Percentiles rank a stretch among this genome's conserved stretches.
phyloP scores from a whole-genome alignment of 92 coral and sea anemone species.

The Zoanthus sansibaricus region DNA sequence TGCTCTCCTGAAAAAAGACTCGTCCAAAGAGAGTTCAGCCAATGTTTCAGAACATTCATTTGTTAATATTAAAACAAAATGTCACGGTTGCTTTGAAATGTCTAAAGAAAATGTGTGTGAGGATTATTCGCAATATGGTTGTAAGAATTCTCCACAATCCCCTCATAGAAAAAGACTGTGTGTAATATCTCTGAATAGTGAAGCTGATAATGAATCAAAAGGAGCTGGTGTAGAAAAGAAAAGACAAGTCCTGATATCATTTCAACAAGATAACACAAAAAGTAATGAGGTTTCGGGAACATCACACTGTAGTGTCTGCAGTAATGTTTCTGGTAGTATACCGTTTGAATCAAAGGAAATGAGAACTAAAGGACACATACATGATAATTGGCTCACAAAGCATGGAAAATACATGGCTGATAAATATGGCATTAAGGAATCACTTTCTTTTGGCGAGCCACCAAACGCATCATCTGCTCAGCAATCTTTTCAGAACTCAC shows the following conservation, averaged over 20 bases:
- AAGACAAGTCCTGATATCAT: conserved; percentile 17
- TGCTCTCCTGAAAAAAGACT: not conserved
- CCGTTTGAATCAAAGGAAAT: not conserved
- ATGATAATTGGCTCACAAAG: conserved; percentile 38
- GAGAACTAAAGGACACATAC: not conserved
- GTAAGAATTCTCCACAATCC: conserved; percentile 13
- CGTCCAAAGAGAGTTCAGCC: not conserved
- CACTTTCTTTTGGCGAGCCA: not conserved
- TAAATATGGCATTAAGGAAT: conserved; percentile 23
- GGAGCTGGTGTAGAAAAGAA: not conserved
- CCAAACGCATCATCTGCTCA: not conserved
- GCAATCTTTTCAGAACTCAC: not conserved
- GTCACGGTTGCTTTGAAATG: conserved; percentile 3
- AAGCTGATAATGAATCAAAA: not conserved
- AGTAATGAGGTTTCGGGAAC: not conserved
- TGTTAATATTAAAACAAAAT: not conserved
- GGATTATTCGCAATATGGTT: not conserved
- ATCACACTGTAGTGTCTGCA: not conserved
- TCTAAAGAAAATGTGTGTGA: conserved; percentile 23
- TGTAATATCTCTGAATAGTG: not conserved
- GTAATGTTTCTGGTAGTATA: not conserved
- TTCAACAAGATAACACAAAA: not conserved
- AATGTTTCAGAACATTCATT: not conserved
- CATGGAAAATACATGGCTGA: conserved; percentile 24
- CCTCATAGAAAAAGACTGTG: conserved; percentile 30